phyloP scores from a whole-genome alignment of 2,113 vertebrate species.

The Elgaria multicarinata region DNA sequence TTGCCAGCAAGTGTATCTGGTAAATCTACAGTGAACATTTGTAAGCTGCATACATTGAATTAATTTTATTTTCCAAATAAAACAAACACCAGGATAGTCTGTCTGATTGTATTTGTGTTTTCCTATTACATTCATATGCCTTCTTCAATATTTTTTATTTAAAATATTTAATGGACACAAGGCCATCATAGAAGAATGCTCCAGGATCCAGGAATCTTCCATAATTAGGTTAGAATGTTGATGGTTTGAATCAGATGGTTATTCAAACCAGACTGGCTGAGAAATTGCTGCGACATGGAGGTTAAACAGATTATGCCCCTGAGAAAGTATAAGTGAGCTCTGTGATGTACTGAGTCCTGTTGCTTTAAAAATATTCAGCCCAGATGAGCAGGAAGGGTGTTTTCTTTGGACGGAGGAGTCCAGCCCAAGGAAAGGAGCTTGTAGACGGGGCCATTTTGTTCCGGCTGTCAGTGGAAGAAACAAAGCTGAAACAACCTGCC shows the following conservation, averaged over 20 bases:
- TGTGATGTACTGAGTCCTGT: background rate
- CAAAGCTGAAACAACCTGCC: background rate
- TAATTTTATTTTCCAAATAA: constrained; percentile 4
- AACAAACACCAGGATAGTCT: background rate
- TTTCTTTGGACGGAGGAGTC: background rate
- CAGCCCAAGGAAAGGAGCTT: background rate
- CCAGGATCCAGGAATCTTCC: background rate
- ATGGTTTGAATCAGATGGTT: constrained; percentile 6
- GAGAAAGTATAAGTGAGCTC: background rate
- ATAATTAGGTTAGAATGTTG: background rate
- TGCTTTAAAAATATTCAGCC: no score
- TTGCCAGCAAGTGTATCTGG: background rate
- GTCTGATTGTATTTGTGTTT: background rate
- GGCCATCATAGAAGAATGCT: background rate
- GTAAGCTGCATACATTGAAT: background rate
- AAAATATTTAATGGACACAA: background rate
- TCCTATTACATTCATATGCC: background rate
- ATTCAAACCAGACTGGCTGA: constrained; percentile 2
- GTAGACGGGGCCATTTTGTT: background rate
- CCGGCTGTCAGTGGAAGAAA: background rate
- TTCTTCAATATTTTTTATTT: background rate
- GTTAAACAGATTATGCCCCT: background rate
- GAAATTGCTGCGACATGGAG: background rate
- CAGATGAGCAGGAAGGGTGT: background rate
- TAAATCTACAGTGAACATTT: background rate